Conservation (phyloP, 2,797 vertebrate species). For the Pipistrellus nathusii region DNA sequence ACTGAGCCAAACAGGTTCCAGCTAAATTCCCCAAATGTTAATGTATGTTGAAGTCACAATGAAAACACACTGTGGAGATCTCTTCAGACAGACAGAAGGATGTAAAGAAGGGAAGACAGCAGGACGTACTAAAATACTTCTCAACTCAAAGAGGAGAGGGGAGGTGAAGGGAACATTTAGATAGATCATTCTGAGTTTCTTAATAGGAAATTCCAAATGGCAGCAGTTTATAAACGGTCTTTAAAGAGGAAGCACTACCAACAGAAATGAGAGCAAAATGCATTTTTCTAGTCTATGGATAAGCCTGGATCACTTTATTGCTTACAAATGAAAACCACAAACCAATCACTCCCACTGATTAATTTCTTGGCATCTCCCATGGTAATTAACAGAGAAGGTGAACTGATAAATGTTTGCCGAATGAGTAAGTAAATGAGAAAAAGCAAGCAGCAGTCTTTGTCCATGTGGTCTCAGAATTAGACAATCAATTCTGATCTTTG, state of each 20-base stretch:
- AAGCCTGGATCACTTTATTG: not conserved
- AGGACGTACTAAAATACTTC: not conserved
- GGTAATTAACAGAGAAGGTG: not conserved
- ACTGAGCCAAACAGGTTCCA: too few relatives aligned
- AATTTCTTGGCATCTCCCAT: not conserved
- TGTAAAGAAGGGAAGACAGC: not conserved
- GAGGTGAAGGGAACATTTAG: conserved; percentile 44
- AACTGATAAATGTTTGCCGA: not conserved
- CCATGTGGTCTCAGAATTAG: not conserved
- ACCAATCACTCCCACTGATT: not conserved
- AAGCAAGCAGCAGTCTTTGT: not conserved
- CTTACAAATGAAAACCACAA: not conserved
- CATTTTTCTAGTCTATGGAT: not conserved
- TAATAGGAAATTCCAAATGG: conserved; percentile 61
- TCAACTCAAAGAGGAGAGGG: not conserved
- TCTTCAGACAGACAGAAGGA: not conserved
- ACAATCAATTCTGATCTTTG: conserved; percentile 57
- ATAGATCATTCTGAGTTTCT: conserved; percentile 9
- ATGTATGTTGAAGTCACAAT: not conserved
- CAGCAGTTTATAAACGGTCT: conserved; percentile 43
- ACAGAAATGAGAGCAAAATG: not conserved
- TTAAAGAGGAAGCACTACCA: not conserved
- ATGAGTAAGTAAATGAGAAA: not conserved
- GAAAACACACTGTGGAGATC: not conserved
- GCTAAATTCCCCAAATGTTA: not conserved